Percentiles rank a stretch among this genome's conserved stretches.
These are phyloP conservation scores for Nebria ingens DNA, from an alignment of 1,140 invertebrate species.

Conservation along the genomic window DNA sequence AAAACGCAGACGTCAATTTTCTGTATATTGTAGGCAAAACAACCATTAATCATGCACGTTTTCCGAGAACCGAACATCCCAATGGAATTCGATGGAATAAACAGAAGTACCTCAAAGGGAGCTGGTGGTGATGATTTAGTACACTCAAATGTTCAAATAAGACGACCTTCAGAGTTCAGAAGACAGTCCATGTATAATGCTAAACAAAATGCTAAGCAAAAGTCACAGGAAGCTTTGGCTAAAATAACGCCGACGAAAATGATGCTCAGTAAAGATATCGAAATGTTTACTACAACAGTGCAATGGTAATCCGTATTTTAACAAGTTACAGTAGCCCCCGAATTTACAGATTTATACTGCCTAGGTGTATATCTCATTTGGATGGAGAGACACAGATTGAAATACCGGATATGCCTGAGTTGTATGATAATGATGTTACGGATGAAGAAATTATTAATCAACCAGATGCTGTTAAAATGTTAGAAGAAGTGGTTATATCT, in stretches of 20 bases:
- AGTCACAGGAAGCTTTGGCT: no score
- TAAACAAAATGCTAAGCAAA: slow-evolving; percentile 29
- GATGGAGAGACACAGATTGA: slow-evolving; percentile 50
- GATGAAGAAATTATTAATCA: slow-evolving; percentile 38
- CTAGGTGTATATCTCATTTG: no score
- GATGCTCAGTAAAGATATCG: slow-evolving; percentile 21
- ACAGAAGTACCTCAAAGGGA: slow-evolving; percentile 22
- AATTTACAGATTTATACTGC: no score
- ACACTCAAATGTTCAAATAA: slow-evolving; percentile 19
- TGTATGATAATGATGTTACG: slow-evolving; percentile 38
- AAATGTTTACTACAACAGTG: slow-evolving; percentile 13
- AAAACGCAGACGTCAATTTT: no score
- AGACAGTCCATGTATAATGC: slow-evolving; percentile 33
- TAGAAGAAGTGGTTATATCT: slow-evolving; percentile 50
- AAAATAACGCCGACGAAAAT: slow-evolving; percentile 18
- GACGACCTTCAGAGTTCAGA: slow-evolving; percentile 42
- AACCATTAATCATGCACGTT: slow-evolving; percentile 39
- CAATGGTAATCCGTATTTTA: no score
- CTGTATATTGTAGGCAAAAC: slow-evolving; percentile 35
- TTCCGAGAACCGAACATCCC: slow-evolving; percentile 28
- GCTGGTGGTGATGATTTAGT: no score
- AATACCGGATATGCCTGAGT: slow-evolving; percentile 37
- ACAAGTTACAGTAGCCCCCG: no score
- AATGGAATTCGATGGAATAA: slow-evolving; percentile 16
- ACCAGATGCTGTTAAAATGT: slow-evolving; percentile 39